Percentiles rank a stretch among this genome's conserved stretches.
Conservation (phyloP, 2,888 invertebrate genomes). For the Phoenoteleia sp. region DNA sequence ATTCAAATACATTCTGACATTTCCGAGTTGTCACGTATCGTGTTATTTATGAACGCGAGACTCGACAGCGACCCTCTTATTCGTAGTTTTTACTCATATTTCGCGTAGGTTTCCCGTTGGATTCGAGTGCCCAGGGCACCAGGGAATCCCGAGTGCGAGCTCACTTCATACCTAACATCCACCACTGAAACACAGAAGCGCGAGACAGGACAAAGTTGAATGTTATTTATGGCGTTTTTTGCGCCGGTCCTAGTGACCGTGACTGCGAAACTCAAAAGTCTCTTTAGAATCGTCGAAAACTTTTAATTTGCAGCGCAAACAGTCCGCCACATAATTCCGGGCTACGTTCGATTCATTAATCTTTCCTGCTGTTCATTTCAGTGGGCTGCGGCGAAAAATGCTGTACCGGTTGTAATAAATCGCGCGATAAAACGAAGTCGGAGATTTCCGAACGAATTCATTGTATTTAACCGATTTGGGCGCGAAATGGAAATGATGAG, state of each 20-base stretch:
- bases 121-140: constrained; percentile 67
- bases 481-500: constrained; percentile 53
- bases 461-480: constrained; percentile 41
- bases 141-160: constrained; percentile 49
- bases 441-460: constrained; percentile 47
- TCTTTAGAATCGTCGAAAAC: constrained; percentile 53
- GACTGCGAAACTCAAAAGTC: constrained; percentile 69
- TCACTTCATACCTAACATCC: constrained; percentile 62
- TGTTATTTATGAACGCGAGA: constrained; percentile 82
- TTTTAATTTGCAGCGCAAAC: constrained; percentile 38
- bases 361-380: constrained; percentile 36
- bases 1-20: constrained; percentile 67
- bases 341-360: constrained; percentile 50
- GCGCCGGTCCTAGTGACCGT: constrained; percentile 57
- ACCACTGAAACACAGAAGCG: constrained; percentile 58
- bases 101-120: constrained; percentile 76
- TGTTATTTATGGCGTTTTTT: constrained; percentile 82
- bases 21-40: constrained; percentile 80
- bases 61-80: constrained; percentile 83
- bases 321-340: constrained; percentile 31
- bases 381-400: background rate
- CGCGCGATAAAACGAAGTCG: constrained; percentile 39
- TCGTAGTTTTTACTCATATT: constrained; percentile 82
- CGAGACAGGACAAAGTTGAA: constrained; percentile 71
- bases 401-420: constrained; percentile 24